Evolutionary conservation across 2,113 vertebrate species (phyloP).

Genomic region (Chaetura pelagica): DNA sequence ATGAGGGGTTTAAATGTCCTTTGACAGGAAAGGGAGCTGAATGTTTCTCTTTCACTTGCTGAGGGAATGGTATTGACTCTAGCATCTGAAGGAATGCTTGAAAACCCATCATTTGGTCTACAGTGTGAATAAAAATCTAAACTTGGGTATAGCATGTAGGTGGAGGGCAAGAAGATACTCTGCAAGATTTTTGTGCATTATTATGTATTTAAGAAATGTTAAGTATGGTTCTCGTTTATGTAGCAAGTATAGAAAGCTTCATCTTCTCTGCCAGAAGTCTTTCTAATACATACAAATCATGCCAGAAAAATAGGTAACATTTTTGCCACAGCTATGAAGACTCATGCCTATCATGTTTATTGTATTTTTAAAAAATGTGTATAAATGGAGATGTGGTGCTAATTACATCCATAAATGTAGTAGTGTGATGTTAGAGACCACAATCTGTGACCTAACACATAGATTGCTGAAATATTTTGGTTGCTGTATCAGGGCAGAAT

Average conservation of each 20-base stretch:
- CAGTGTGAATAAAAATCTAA: background rate
- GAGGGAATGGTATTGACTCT: background rate
- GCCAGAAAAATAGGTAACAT: rapidly evolving
- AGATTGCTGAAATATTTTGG: background rate
- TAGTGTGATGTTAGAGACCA: background rate
- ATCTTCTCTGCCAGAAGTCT: background rate
- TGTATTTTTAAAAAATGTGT: background rate
- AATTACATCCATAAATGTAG: background rate
- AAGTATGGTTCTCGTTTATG: background rate
- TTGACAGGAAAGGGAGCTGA: background rate
- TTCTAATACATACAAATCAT: background rate
- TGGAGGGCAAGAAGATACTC: background rate
- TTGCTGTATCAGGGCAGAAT: background rate
- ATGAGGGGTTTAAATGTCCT: background rate
- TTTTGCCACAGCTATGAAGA: background rate
- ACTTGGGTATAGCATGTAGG: background rate
- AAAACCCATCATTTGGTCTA: background rate
- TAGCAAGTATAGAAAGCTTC: background rate
- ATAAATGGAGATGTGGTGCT: background rate
- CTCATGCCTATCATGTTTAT: background rate
- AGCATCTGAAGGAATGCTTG: background rate
- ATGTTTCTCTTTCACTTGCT: background rate
- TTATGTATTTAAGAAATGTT: background rate
- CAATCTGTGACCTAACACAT: background rate
- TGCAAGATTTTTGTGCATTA: background rate